Evolutionary conservation across 2,888 invertebrate species (phyloP).

Genomic region (Nemapogon koenigi): DNA sequence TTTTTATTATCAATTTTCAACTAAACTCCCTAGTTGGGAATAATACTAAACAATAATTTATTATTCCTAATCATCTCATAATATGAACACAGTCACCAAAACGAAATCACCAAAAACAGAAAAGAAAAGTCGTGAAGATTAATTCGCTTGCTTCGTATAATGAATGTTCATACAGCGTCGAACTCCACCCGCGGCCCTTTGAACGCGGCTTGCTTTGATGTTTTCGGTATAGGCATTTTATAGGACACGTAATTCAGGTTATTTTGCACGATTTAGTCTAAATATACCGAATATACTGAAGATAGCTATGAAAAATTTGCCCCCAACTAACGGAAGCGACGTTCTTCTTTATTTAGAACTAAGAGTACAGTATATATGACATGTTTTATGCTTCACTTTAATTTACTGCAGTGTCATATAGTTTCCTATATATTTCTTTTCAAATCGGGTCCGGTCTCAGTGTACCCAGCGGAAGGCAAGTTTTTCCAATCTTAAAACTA

Average conservation of each 20-base stretch:
- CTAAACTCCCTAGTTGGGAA: too few relatives aligned
- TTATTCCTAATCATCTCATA: too few relatives aligned
- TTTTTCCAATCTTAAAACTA: too few relatives aligned
- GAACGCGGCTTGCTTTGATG: conserved; percentile 9
- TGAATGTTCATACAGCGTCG: conserved; percentile 7
- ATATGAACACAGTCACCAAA: too few relatives aligned
- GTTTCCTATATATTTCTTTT: too few relatives aligned
- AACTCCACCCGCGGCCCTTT: conserved; percentile 8
- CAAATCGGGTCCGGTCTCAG: too few relatives aligned
- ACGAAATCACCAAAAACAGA: conserved; percentile 4
- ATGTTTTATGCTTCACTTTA: not conserved
- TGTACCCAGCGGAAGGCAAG: too few relatives aligned
- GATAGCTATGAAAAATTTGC: conserved; percentile 22
- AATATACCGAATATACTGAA: conserved; percentile 11
- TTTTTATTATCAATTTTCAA: too few relatives aligned
- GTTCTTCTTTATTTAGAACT: not conserved
- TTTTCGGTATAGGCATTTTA: conserved; percentile 5
- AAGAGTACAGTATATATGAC: conserved; percentile 4
- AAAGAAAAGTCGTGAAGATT: conserved; percentile 8
- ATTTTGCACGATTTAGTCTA: conserved; percentile 3
- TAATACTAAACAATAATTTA: too few relatives aligned
- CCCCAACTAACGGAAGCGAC: conserved; percentile 4
- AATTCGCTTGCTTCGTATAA: conserved; percentile 6
- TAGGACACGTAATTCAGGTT: too few relatives aligned
- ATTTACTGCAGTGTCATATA: too few relatives aligned